These are phyloP conservation scores for Agapornis canus DNA, from an alignment of 2,797 vertebrate genomes.

Conservation along the genomic window DNA sequence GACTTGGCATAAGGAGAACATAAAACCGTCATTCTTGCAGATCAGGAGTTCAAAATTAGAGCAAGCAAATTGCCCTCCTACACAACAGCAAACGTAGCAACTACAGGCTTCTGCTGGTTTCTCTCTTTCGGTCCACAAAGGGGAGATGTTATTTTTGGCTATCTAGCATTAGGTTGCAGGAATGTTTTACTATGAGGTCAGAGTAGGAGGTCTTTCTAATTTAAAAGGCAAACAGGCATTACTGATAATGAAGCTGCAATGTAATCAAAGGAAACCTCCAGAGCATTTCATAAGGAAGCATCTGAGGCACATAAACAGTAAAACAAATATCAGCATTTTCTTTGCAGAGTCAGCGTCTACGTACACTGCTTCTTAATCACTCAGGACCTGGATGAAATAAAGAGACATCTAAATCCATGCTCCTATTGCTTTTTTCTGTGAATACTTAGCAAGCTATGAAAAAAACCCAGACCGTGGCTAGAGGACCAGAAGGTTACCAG, in stretches of 20 bases:
- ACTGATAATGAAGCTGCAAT: slow-evolving; percentile 60
- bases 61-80: background rate
- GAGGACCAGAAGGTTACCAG: background rate
- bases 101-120: background rate
- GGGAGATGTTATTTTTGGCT: slow-evolving; percentile 29
- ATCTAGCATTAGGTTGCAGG: slow-evolving; percentile 3
- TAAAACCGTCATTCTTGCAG: background rate
- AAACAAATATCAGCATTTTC: background rate
- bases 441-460: background rate
- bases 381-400: background rate
- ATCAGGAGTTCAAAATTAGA: background rate
- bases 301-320: slow-evolving; percentile 23
- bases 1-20: accelerated
- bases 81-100: background rate
- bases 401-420: background rate
- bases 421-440: background rate
- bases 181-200: slow-evolving; percentile 46
- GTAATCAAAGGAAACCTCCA: slow-evolving; percentile 54
- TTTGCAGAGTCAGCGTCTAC: background rate
- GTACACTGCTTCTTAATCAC: background rate
- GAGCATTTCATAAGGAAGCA: slow-evolving; percentile 37
- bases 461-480: background rate
- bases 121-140: background rate
- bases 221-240: slow-evolving; percentile 65
- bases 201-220: slow-evolving; percentile 38